A percentile compares a stretch with the other conserved stretches of the same genome.
Evolutionary conservation across 2,113 vertebrate genomes (phyloP).

Genomic region (Miniopterus natalensis): DNA sequence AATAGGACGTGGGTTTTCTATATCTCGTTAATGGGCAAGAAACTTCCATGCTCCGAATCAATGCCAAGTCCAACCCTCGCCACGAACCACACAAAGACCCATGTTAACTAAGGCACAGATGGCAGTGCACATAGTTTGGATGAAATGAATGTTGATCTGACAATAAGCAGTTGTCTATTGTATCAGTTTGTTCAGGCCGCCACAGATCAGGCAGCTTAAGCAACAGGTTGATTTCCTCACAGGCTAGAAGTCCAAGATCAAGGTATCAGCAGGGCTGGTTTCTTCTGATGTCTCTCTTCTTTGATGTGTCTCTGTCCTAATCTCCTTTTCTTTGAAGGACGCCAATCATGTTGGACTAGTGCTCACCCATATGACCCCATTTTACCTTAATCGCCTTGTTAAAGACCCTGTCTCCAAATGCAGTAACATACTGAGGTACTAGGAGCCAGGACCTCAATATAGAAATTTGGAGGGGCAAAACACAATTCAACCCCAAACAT

Average conservation of each 20-base stretch:
- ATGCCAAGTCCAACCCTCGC: not conserved
- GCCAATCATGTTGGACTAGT: not conserved
- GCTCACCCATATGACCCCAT: not conserved
- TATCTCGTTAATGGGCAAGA: not conserved
- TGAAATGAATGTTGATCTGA: not conserved
- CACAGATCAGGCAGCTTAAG: not conserved
- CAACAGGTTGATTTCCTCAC: not conserved
- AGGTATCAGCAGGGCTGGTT: not conserved
- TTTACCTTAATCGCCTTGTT: not conserved
- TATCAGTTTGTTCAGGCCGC: not conserved
- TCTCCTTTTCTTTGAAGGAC: not conserved
- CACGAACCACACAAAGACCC: not conserved
- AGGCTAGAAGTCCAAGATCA: not conserved
- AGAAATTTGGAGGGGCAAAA: too few relatives aligned
- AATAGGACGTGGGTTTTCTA: not conserved
- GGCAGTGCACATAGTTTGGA: fast-evolving
- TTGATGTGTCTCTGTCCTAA: not conserved
- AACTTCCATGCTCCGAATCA: not conserved
- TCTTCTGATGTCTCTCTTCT: not conserved
- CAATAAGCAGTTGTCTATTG: too few relatives aligned
- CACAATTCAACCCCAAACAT: fast-evolving
- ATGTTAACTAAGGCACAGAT: not conserved
- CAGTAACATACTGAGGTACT: too few relatives aligned
- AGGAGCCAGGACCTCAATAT: too few relatives aligned
- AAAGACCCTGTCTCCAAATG: not conserved